These are phyloP conservation scores for Agelaius tricolor DNA, from an alignment of 2,113 vertebrate species.

Conservation along the genomic window DNA sequence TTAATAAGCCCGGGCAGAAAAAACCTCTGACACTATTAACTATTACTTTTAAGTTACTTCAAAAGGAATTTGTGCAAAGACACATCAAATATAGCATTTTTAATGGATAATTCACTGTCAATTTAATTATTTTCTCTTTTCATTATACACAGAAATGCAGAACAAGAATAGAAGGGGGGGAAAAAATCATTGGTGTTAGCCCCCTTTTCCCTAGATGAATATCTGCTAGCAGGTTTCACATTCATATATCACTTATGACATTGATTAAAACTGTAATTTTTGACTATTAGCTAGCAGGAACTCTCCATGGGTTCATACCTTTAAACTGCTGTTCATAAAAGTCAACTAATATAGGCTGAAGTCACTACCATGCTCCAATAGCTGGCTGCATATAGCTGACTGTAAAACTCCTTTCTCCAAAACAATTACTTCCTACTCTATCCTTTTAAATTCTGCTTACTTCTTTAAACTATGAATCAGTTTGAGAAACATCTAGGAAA, in stretches of 20 bases:
- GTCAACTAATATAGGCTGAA: neutral
- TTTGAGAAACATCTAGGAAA: slow-evolving; percentile 22
- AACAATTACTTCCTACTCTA: neutral
- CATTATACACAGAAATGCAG: neutral
- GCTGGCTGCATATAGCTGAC: neutral
- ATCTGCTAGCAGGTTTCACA: neutral
- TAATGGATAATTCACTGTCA: neutral
- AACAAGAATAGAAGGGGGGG: neutral
- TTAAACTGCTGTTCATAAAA: neutral
- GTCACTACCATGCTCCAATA: neutral
- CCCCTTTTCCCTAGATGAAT: neutral
- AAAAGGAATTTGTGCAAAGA: neutral
- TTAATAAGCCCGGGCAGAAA: neutral
- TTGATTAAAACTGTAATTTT: neutral
- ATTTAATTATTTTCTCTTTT: neutral
- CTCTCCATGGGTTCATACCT: neutral
- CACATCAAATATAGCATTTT: neutral
- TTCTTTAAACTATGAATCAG: neutral
- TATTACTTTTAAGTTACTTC: neutral
- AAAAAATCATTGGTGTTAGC: neutral
- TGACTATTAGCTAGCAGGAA: neutral
- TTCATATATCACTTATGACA: neutral
- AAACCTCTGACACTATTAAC: neutral
- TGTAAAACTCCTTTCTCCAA: neutral
- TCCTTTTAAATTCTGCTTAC: neutral